phyloP scores from a whole-genome alignment of 2,797 vertebrate genomes.

The Eupleurogrammus muticus region DNA sequence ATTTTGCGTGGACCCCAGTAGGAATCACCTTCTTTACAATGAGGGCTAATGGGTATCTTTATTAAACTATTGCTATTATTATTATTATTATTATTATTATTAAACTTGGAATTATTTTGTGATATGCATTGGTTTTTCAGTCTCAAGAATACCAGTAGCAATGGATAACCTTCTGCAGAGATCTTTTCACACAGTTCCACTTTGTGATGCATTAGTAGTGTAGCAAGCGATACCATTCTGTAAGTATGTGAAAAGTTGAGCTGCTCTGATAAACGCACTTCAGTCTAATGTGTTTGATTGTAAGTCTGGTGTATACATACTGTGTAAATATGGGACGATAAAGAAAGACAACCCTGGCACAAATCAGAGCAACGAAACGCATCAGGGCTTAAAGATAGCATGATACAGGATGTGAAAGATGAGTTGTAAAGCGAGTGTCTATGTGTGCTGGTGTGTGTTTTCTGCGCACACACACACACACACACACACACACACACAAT shows the following conservation, averaged over 20 bases:
- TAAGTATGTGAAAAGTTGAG: slow-evolving; percentile 46
- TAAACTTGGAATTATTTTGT: background rate
- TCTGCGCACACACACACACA: too few relatives aligned
- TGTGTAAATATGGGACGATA: slow-evolving; percentile 12
- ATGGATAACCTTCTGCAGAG: slow-evolving; percentile 6
- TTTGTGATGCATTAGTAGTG: slow-evolving; percentile 27
- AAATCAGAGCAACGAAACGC: slow-evolving; percentile 32
- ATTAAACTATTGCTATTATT: too few relatives aligned
- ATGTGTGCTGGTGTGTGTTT: slow-evolving; percentile 7
- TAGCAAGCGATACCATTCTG: slow-evolving; percentile 5
- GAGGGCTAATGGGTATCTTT: too few relatives aligned
- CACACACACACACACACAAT: slow-evolving; percentile 6
- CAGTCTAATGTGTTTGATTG: slow-evolving; percentile 48
- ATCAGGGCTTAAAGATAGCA: slow-evolving; percentile 54
- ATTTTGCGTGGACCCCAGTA: too few relatives aligned
- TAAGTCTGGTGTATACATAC: slow-evolving; percentile 27
- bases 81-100: too few relatives aligned
- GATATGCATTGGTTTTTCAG: background rate
- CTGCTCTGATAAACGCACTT: slow-evolving; percentile 24
- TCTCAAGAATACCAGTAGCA: background rate
- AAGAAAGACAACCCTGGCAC: slow-evolving; percentile 32
- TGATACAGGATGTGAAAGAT: slow-evolving; percentile 47
- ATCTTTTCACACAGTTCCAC: slow-evolving; percentile 8
- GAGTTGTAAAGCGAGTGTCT: slow-evolving; percentile 37
- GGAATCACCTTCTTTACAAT: too few relatives aligned